Evolutionary conservation across 2,797 vertebrate genomes (phyloP), one percentile per base, ranked within the genome.

Genomic region (Columba guinea): DNA sequence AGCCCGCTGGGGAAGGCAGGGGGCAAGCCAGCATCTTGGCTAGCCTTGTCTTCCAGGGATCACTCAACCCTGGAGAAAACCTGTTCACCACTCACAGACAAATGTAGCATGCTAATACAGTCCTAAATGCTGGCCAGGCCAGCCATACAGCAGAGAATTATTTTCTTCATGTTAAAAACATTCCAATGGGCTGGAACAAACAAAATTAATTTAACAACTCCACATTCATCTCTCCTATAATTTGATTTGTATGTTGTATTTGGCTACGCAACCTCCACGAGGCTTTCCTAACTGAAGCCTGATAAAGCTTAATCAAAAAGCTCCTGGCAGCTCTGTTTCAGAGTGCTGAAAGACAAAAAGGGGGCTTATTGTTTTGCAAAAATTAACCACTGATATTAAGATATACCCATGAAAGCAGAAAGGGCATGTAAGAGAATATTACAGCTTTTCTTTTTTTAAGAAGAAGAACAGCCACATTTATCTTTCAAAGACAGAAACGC

Each of bases 181-280:
- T 96, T 95, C 90, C 95, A 95, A 59, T 87, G 88, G 94, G 92
- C 94, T 96, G 95, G 96, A 95, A 97, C 96, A 96, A 96, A 96
- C 93, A 95, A 94, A 94, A 97, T 97, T 95, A 96, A 96, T 96
- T 96, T 93, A 97, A 95, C 96, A 93, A 95, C 86, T 95, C 78
- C 23, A 73, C 80, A 95, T 96, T 95, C 94, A 94, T 95, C 86
- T 96, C 84, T 94, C 82, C 90, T 69, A 59, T 96, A 96, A 96
- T 96, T 95, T 96, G 93, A 97, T 96, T 96, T 96, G 96, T 93
- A 83, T 95, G 88, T 96, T 96, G 88, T 92, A 86, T 85, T 96
- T 96, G 95, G 96, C 96, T 87, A 95, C 2, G 27, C 91, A 96
- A 93, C 90, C 91, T 96, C 84, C 84, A 81, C 1, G 11, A 94